Evolutionary conservation across 2,888 invertebrate species (phyloP), one percentile per base, ranked within the genome.

Genomic region (Caenorhabditis becei): DNA sequence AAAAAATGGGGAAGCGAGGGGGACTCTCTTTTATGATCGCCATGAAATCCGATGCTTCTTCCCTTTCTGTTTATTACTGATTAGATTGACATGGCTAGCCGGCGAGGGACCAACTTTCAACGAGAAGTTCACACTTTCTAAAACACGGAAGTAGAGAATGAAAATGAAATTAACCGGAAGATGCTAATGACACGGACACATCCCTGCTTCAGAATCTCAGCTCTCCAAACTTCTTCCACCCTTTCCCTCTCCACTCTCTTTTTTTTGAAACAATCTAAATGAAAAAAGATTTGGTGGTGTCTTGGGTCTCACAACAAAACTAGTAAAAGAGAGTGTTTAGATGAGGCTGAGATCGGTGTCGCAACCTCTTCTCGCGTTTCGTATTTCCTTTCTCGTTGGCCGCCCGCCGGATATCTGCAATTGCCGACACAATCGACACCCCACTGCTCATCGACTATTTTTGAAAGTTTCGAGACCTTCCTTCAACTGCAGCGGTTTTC

Each of bases 331-430:
- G 72, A 79, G 67, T 72, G 54, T 71, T 66, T 72, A 72, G 70
- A 69, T 70, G 69, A 47, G 69, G 63, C 54, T 59, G 75, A 66
- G 70, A 65, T 69, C 75, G 70, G 80, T 80, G 70, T 75, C 75
- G 70, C 80, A 74, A 70, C 75, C 69, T 75, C 69, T 75, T 80
- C 80, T 75, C 74, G 70, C 75, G 80, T 80, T 80, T 80, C 80
- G 80, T 80, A 75, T 77, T 80, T 80, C 80, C 71, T 75, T 77
- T 71, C 58, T 53, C 59, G 71, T 70, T 44, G 71, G 54, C 49
- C 44, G 24, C 66, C 41, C 44, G 54, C 80, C 75, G 80, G 80
- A 80, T 75, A 80, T 75, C 75, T 63, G 58, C 80, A 66, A 80
- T 75, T 80, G 74, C 61, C 53, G 35, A 65, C 71, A 59, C 77